Evolutionary conservation across 1,140 invertebrate genomes (phyloP).

Genomic region (Andricus grossulariae): DNA sequence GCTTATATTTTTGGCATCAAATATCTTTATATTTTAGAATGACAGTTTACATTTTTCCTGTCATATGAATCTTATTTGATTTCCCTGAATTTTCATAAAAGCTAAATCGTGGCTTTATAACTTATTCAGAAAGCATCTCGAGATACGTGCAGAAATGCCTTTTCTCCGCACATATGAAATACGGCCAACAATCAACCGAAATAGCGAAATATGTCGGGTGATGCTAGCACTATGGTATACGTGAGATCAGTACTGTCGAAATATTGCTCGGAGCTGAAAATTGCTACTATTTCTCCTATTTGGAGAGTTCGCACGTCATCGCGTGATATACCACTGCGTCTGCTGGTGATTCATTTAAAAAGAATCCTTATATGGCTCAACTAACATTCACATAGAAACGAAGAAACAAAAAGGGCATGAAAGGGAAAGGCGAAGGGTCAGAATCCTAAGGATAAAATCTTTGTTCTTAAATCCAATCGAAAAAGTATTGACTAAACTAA

Average conservation of each 20-base stretch:
- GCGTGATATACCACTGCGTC: conserved; percentile 17
- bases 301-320: conserved; percentile 25
- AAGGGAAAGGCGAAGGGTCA: background rate
- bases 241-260: conserved; percentile 21
- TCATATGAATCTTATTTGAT: background rate
- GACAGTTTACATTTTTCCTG: background rate
- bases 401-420: background rate
- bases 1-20: no score
- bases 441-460: background rate
- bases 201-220: conserved; percentile 5
- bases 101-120: background rate
- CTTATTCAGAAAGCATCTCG: conserved; percentile 25
- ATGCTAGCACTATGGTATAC: conserved; percentile 10
- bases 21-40: no score
- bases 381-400: background rate
- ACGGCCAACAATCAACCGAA: conserved; percentile 9
- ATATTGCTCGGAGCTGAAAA: conserved; percentile 18
- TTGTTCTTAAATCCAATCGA: background rate
- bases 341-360: conserved; percentile 12
- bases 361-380: background rate
- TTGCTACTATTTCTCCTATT: conserved; percentile 17
- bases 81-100: background rate
- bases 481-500: background rate
- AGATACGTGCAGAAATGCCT: background rate
- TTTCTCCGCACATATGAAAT: conserved; percentile 5